Evolutionary conservation across 2,797 vertebrate genomes (phyloP).

Genomic region (Meda fulgida): DNA sequence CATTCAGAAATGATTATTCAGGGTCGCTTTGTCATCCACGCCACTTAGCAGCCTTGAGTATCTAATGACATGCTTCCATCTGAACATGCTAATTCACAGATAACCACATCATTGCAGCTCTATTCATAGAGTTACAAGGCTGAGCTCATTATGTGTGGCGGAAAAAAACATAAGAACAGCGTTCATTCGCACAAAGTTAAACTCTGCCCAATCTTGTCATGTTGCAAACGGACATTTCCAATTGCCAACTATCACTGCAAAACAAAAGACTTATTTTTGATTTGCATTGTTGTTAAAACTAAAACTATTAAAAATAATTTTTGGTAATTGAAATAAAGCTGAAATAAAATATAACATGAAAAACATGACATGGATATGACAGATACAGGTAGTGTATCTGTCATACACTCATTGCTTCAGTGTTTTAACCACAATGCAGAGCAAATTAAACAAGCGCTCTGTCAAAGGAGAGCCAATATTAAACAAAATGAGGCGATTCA

Average conservation of each 20-base stretch:
- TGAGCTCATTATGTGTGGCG: not conserved
- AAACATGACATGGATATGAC: not conserved
- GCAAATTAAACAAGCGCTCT: not conserved
- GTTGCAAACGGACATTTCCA: not conserved
- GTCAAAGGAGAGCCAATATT: not conserved
- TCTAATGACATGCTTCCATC: slow-evolving; percentile 63
- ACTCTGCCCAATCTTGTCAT: not conserved
- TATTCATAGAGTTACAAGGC: slow-evolving; percentile 9
- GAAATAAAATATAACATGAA: not conserved
- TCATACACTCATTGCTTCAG: not conserved
- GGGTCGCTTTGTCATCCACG: slow-evolving; percentile 30
- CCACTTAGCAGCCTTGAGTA: slow-evolving; percentile 40
- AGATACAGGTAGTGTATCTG: not conserved
- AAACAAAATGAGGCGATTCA: not conserved
- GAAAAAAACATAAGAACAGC: not conserved
- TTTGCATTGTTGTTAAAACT: not conserved
- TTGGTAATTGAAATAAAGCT: not conserved
- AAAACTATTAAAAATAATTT: not conserved
- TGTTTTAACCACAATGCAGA: not conserved
- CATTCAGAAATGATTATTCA: slow-evolving; percentile 52
- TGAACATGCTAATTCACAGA: slow-evolving; percentile 58
- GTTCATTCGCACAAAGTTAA: not conserved
- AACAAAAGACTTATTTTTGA: not conserved
- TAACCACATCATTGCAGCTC: not conserved
- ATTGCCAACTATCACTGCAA: not conserved